Percentiles rank a stretch among this genome's conserved stretches.
phyloP scores from a whole-genome alignment of 2,888 invertebrate genomes.

The Agelastica alni region DNA sequence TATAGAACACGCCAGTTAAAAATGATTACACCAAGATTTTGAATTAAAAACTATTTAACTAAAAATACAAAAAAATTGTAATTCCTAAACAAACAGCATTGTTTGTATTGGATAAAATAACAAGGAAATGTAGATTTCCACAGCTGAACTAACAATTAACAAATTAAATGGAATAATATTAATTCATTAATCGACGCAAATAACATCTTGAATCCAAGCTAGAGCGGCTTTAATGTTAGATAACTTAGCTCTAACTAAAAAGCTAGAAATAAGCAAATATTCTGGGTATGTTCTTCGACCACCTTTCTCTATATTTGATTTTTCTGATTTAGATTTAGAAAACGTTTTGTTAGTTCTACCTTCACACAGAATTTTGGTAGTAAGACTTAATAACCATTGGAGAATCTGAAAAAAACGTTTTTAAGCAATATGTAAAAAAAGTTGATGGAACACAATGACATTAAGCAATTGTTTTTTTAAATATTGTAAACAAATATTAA shows the following conservation, averaged over 20 bases:
- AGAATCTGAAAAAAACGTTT: conserved; percentile 61
- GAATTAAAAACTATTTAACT: no score
- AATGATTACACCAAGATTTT: no score
- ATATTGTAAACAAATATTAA: no score
- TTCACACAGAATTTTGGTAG: conserved; percentile 75
- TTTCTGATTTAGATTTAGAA: conserved; percentile 13
- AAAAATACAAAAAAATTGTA: no score
- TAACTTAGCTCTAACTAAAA: conserved; percentile 67
- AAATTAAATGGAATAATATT: no score
- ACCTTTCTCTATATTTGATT: conserved; percentile 17
- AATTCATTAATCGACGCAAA: conserved; percentile 14
- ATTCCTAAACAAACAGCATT: no score
- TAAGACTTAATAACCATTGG: conserved; percentile 74
- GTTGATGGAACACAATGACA: no score
- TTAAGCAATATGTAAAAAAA: not conserved
- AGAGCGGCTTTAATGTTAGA: conserved; percentile 66
- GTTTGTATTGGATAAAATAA: no score
- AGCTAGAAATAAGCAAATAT: conserved; percentile 72
- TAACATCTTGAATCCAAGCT: conserved; percentile 65
- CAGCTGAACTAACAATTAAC: no score
- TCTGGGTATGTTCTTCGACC: conserved; percentile 71
- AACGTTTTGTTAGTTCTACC: conserved; percentile 49
- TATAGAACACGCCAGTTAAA: no score
- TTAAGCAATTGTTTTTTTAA: no score
- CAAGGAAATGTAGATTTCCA: no score